A percentile compares a stretch with the other conserved stretches of the same genome.
These are phyloP conservation scores for Helogale parvula DNA, from an alignment of 2,113 vertebrate genomes.

Conservation along the genomic window DNA sequence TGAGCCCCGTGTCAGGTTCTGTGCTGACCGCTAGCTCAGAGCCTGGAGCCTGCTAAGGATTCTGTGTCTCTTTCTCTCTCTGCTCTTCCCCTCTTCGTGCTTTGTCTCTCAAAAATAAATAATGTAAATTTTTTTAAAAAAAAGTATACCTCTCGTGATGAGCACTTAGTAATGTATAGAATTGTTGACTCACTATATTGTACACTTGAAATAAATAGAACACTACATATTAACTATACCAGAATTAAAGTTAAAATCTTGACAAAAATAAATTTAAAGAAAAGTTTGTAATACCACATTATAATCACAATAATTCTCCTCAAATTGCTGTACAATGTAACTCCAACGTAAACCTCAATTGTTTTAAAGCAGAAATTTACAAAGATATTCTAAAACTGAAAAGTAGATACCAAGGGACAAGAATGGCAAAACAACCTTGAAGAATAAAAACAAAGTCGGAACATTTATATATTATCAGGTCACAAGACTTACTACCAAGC, in stretches of 20 bases:
- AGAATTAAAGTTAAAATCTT: background rate
- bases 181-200: background rate
- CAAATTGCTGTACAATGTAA: background rate
- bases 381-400: background rate
- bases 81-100: no score
- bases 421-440: background rate
- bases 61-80: no score
- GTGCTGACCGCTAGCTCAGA: no score
- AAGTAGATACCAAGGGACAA: background rate
- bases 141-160: background rate
- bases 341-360: background rate
- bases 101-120: no score
- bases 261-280: background rate
- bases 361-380: background rate
- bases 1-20: no score
- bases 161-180: background rate
- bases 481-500: background rate
- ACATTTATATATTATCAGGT: background rate
- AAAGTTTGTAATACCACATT: background rate
- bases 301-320: background rate
- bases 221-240: background rate
- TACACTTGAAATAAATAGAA: background rate
- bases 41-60: no score
- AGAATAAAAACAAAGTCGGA: background rate
- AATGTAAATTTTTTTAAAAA: background rate